A percentile compares a stretch with the other conserved stretches of the same genome.
Conservation (phyloP, 2,113 vertebrate genomes). For the Actinemys pallida region DNA sequence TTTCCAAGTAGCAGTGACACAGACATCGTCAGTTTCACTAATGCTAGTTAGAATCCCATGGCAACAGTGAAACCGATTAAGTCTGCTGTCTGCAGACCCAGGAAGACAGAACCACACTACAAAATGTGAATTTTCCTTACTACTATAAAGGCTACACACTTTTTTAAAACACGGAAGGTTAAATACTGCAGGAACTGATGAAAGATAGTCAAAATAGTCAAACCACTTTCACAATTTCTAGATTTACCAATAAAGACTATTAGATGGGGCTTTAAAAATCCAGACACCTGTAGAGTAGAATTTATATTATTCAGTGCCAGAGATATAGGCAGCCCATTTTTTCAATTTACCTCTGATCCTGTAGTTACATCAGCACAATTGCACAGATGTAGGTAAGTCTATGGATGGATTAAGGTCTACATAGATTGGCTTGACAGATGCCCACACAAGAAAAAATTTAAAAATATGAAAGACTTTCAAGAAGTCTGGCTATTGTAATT, state of each 20-base stretch:
- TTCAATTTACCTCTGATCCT: constrained; percentile 29
- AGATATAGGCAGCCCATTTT: not conserved
- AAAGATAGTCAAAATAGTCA: not conserved
- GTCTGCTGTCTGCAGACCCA: not conserved
- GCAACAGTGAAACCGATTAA: not conserved
- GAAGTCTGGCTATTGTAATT: too few relatives aligned
- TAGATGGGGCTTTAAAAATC: not conserved
- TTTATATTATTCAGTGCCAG: not conserved
- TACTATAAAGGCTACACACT: not conserved
- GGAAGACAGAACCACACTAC: fast-evolving
- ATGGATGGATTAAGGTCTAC: not conserved
- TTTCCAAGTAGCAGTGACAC: not conserved
- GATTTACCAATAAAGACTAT: not conserved
- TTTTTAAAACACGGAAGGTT: not conserved
- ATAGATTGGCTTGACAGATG: constrained; percentile 17
- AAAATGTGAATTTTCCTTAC: not conserved
- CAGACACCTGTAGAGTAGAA: not conserved
- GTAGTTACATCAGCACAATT: constrained; percentile 1
- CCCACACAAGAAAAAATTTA: not conserved
- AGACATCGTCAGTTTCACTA: not conserved
- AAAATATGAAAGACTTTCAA: not conserved
- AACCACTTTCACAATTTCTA: not conserved
- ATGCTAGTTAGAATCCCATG: not conserved
- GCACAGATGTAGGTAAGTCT: constrained; percentile 5
- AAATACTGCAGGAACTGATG: not conserved